Base-by-base conservation (phyloP, 2,888 invertebrate genomes). In the Spilarctia lutea region DNA sequence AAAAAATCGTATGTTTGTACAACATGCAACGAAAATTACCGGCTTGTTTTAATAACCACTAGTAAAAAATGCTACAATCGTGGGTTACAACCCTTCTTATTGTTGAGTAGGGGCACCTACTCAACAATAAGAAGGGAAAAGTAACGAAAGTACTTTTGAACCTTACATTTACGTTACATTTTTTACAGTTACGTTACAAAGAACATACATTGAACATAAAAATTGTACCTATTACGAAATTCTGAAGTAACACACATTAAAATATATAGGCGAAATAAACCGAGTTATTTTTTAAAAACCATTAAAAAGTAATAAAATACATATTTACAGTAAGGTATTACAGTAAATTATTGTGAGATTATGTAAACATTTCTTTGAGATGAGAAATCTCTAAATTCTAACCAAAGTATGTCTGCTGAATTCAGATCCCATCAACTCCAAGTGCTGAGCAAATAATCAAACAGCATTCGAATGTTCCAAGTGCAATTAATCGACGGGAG, bases 381-480 rank as follows among this genome's bases (percentile, higher is more conserved):
- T 30, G 18, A 4, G 63, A 30, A 63, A 27, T 63, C 18, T 63
- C 63, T 56, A 35, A 56, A n/a, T 52, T 52, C 24, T 52, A 48
- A 68, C 35, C 20, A 16, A 27, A 63, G 39, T 13, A 42, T 42
- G 13, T 60, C 6, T 24, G 33, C 65, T 3, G 65, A 71, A 48
- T 71, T 20, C 11, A 65, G 8, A 65, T 16, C 35, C 63, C 65
- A 16, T 48, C 71, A 48, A 71, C 27, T 72, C 24, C 30, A 72
- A 82, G 81, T 76, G 84, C 65, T 65, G 48, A 35, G 81, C 79
- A 79, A 82, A 82, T 79, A 84, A 76, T 82, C 76, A 71, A 73
- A 74, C 75, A 76, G 78, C 65, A 68, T n/a, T 70, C 39, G 70
- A 74, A 79, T 69, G 79, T 74, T 74, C 16, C 68, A 30, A 80